Evolutionary conservation across 2,888 invertebrate genomes (phyloP).

Genomic region (Cremastinae sp.): DNA sequence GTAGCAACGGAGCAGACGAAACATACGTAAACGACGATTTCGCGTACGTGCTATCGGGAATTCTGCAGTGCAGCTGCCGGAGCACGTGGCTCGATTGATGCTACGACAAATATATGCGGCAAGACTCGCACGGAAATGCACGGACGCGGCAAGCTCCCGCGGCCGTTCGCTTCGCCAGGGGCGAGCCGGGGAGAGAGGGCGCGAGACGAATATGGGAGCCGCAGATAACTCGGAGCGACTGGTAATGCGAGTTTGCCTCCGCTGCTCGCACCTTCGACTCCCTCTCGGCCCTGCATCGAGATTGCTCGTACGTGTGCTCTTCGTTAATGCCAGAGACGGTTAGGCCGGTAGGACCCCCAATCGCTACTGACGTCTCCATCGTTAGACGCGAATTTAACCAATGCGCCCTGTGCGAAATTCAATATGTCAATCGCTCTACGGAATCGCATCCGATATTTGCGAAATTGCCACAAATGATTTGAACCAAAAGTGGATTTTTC

Average conservation of each 20-base stretch:
- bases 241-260: constrained; percentile 70
- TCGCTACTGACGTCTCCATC: constrained; percentile 70
- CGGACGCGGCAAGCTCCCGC: too few species aligned
- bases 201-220: constrained; percentile 74
- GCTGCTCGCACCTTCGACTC: constrained; percentile 27
- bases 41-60: constrained; percentile 71
- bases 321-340: constrained; percentile 52
- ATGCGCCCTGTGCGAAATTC: background rate
- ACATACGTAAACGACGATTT: constrained; percentile 68
- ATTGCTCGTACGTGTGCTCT: constrained; percentile 1
- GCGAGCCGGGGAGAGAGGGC: constrained; percentile 32
- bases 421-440: background rate
- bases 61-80: constrained; percentile 77
- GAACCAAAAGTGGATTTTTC: too few species aligned
- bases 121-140: too few species aligned
- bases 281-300: too few species aligned
- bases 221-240: constrained; percentile 78
- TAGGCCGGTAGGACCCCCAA: constrained; percentile 68
- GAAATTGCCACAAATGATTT: too few species aligned
- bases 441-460: constrained; percentile 4
- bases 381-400: background rate
- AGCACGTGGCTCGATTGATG: constrained; percentile 65
- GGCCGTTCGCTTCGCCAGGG: background rate
- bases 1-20: constrained; percentile 37
- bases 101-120: constrained; percentile 4